Evolutionary conservation across 2,888 invertebrate species (phyloP), one percentile per base, ranked within the genome.

Genomic region (Sarcophaga caerulescens): DNA sequence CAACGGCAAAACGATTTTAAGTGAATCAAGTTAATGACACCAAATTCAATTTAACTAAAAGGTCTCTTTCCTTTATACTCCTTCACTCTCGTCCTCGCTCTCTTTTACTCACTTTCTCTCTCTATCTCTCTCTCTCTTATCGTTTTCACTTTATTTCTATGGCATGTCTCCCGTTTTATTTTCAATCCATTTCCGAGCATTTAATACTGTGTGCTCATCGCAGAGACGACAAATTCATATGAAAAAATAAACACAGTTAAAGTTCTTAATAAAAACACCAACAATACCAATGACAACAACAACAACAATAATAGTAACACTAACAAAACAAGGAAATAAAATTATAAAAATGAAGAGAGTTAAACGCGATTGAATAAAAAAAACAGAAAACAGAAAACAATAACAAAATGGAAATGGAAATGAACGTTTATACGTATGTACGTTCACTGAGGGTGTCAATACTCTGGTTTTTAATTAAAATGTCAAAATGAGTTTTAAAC

Each of bases 11-110:
- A 81, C 86, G 86, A 86, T 86, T 86, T 86, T 86, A 84, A 86
- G 86, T 86, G 86, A 86, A 81, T 84, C 84, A 86, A 84, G 86
- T 86, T 86, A 86, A 86, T 86, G 86, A 86, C 86, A 86, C 84
- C 86, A 81, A 86, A 86, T 86, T 86, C 86, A 86, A 86, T 86
- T 86, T 86, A 84, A 86, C 86, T 86, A 86, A 86, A 86, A 86
- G 86, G 83, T 86, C 86, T 85, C 74, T 62, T 60, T 44, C 71
- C 35, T 23, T 45, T 25, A 57, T 62, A 44, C n/a, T 21, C 66
- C 17, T 19, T 59, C 12, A 35, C 4, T 60, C 19, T 71, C 57
- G 44, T 19, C 12, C 44, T 59, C 52, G 12, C 17, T 47, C 69
- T 44, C 71, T 52, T 19, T 45, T 35, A 65, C 66, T 57, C 14